phyloP scores from a whole-genome alignment of 2,113 vertebrate species.

The Siphamia tubifer region DNA sequence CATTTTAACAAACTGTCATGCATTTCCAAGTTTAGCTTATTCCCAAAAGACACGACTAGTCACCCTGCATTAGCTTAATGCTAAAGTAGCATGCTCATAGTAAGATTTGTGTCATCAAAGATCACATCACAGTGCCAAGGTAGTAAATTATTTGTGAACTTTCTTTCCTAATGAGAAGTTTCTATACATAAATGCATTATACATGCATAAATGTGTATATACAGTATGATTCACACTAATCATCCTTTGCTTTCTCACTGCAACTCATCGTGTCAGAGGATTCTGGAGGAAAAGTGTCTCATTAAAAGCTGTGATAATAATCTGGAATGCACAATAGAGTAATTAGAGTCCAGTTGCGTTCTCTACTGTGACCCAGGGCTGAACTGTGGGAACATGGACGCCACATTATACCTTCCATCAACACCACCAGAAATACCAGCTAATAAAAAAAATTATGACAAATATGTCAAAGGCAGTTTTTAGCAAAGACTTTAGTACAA shows the following conservation, averaged over 20 bases:
- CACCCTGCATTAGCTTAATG: neutral
- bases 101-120: conserved; percentile 22
- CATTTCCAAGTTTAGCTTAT: conserved; percentile 25
- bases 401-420: conserved; percentile 20
- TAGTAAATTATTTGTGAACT: neutral
- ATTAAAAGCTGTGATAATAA: conserved; percentile 54
- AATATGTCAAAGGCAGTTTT: conserved; percentile 1
- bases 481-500: neutral
- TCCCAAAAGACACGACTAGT: conserved; percentile 5
- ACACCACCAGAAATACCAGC: conserved; percentile 14
- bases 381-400: conserved; percentile 3
- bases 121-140: conserved; percentile 34
- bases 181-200: neutral
- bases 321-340: conserved; percentile 52
- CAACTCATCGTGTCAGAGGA: neutral
- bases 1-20: neutral
- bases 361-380: conserved; percentile 17
- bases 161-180: neutral
- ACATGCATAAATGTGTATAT: neutral
- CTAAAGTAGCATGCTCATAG: conserved; percentile 20
- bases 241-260: neutral
- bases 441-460: conserved; percentile 37
- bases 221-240: neutral
- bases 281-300: conserved; percentile 15
- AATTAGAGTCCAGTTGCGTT: conserved; percentile 43